A percentile compares a stretch with the other conserved stretches of the same genome.
These are phyloP conservation scores for Ophonus ardosiacus DNA, from an alignment of 2,888 invertebrate genomes.

Conservation along the genomic window DNA sequence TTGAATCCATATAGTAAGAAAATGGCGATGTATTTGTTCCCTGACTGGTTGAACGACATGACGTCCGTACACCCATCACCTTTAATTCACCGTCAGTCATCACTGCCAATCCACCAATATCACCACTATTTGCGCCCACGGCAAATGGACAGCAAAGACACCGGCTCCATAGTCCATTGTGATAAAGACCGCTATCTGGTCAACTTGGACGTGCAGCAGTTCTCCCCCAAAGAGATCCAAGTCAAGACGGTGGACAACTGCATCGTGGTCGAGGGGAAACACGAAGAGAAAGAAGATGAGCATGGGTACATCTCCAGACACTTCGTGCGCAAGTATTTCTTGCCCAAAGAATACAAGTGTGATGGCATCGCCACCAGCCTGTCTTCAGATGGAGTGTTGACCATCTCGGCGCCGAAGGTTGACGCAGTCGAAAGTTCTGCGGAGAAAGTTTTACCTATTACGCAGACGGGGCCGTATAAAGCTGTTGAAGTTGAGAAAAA, in stretches of 20 bases:
- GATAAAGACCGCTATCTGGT: background rate
- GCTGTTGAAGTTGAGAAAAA: background rate
- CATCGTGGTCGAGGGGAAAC: background rate
- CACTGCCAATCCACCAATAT: background rate
- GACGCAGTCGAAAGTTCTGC: background rate
- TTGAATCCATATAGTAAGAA: too few relatives aligned
- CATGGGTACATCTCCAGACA: background rate
- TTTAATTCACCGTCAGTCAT: background rate
- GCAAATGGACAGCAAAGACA: background rate
- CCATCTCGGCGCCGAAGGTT: background rate
- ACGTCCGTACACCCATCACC: background rate
- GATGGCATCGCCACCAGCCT: background rate
- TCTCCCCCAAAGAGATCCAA: background rate
- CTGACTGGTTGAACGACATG: too few relatives aligned
- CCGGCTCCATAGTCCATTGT: constrained; percentile 14
- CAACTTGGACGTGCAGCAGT: constrained; percentile 18
- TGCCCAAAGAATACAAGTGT: background rate
- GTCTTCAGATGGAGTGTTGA: constrained; percentile 13
- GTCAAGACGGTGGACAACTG: background rate
- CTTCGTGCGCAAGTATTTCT: background rate
- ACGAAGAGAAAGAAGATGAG: background rate
- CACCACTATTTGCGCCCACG: background rate
- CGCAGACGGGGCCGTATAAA: background rate
- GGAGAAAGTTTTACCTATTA: background rate
- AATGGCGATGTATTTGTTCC: too few relatives aligned